Evolutionary conservation across 2,888 invertebrate species (phyloP).

Genomic region (Rotaria magnacalcarata): DNA sequence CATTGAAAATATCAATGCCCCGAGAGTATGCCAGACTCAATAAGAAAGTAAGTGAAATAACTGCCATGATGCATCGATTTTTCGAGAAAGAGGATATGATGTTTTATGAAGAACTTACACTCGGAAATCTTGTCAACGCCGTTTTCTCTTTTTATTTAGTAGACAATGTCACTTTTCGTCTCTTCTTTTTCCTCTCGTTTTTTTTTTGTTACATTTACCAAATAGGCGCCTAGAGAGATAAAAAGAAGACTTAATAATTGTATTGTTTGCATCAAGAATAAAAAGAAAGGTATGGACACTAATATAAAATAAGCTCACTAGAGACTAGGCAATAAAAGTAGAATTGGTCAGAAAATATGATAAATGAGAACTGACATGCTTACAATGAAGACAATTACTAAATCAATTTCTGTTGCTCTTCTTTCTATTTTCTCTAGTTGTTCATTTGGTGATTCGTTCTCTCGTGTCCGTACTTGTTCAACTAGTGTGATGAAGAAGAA

Average conservation of each 20-base stretch:
- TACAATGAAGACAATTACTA: not conserved
- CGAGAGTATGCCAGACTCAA: not conserved
- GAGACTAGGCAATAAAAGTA: slow-evolving; percentile 1
- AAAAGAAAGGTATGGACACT: not conserved
- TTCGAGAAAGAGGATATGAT: slow-evolving; percentile 4
- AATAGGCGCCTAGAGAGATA: slow-evolving; percentile 24
- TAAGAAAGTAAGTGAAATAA: not conserved
- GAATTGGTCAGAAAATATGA: slow-evolving; percentile 22
- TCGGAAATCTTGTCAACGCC: slow-evolving; percentile 16
- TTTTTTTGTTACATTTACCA: not conserved
- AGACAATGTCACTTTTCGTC: not conserved
- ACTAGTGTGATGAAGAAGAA: not conserved
- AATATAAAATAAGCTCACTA: not conserved
- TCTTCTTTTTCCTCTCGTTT: not conserved
- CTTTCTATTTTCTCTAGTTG: not conserved
- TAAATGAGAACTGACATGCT: slow-evolving; percentile 8
- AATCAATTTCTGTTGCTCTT: not conserved
- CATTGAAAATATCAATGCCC: not conserved
- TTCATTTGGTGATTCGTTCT: not conserved
- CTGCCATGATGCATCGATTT: not conserved
- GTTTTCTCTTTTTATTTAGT: not conserved
- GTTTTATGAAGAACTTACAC: slow-evolving; percentile 5
- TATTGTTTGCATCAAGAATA: not conserved
- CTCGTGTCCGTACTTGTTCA: not conserved
- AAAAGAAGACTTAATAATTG: slow-evolving; percentile 13